phyloP scores from a whole-genome alignment of 2,113 vertebrate genomes.

The Dolichallabes microphthalmus region DNA sequence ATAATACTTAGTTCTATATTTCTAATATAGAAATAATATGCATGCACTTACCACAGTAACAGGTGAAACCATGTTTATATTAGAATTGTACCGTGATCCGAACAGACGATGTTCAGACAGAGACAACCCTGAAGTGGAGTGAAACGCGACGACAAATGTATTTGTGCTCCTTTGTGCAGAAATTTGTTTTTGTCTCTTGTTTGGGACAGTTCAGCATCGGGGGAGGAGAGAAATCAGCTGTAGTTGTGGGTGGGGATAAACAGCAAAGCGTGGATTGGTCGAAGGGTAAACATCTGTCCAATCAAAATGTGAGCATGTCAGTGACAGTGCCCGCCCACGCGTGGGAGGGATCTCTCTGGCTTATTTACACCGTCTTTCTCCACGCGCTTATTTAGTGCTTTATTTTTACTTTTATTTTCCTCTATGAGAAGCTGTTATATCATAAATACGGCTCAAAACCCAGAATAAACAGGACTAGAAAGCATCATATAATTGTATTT shows the following conservation, averaged over 20 bases:
- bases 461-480: neutral
- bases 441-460: neutral
- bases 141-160: slow-evolving; percentile 8
- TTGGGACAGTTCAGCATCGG: slow-evolving; percentile 61
- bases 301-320: slow-evolving; percentile 38
- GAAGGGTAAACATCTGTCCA: slow-evolving; percentile 50
- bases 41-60: slow-evolving; percentile 74
- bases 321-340: slow-evolving; percentile 30
- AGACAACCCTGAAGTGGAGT: neutral
- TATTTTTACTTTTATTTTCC: neutral
- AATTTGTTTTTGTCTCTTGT: slow-evolving; percentile 73
- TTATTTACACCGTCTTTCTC: slow-evolving; percentile 56
- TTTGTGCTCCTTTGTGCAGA: slow-evolving; percentile 56
- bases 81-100: neutral
- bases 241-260: slow-evolving; percentile 33
- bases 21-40: neutral
- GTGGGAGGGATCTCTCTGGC: slow-evolving; percentile 47
- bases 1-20: neutral
- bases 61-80: slow-evolving; percentile 74
- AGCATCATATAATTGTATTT: neutral
- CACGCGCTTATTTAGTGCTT: neutral
- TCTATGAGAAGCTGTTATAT: neutral
- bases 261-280: slow-evolving; percentile 25
- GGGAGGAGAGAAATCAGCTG: slow-evolving; percentile 44
- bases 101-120: neutral